A percentile compares a stretch with the other conserved stretches of the same genome.
These are phyloP conservation scores for Macquaria ambigua DNA, from an alignment of 2,113 vertebrate genomes.

Conservation along the genomic window DNA sequence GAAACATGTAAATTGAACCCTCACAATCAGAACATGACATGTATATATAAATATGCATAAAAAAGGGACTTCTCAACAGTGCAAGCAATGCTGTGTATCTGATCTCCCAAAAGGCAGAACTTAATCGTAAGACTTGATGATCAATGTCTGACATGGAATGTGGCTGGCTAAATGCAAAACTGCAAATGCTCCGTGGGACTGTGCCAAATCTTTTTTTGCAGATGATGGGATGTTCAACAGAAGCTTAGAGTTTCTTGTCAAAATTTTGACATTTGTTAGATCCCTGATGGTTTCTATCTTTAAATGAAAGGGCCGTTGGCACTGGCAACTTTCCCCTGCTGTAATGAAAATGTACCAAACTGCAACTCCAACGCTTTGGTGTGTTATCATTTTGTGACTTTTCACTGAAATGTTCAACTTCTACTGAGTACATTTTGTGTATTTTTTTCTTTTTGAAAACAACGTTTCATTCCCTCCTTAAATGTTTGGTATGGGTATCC, in stretches of 20 bases:
- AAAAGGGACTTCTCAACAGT: conserved; percentile 8
- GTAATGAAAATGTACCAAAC: conserved; percentile 46
- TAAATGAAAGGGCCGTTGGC: conserved; percentile 54
- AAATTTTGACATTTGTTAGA: conserved; percentile 38
- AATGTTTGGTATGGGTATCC: neutral
- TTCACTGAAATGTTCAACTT: conserved; percentile 38
- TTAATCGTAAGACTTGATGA: conserved; percentile 8
- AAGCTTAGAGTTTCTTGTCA: conserved; percentile 38
- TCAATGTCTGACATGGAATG: conserved; percentile 16
- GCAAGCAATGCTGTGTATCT: neutral
- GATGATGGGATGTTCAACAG: conserved; percentile 39
- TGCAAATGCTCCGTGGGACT: conserved; percentile 17
- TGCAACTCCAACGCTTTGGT: conserved; percentile 12
- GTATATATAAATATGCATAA: conserved; percentile 49
- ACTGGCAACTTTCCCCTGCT: conserved; percentile 40
- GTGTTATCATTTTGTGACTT: conserved; percentile 36
- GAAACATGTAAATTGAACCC: conserved; percentile 34
- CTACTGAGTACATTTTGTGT: conserved; percentile 33
- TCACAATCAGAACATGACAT: conserved; percentile 27
- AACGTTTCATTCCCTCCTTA: neutral
- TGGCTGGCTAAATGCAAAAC: conserved; percentile 20
- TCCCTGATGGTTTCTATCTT: conserved; percentile 50
- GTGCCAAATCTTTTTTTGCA: conserved; percentile 46
- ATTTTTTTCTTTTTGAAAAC: conserved; percentile 14
- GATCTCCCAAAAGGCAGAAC: neutral